phyloP scores from a whole-genome alignment of 2,888 invertebrate genomes.

The Cheilosia impressa region DNA sequence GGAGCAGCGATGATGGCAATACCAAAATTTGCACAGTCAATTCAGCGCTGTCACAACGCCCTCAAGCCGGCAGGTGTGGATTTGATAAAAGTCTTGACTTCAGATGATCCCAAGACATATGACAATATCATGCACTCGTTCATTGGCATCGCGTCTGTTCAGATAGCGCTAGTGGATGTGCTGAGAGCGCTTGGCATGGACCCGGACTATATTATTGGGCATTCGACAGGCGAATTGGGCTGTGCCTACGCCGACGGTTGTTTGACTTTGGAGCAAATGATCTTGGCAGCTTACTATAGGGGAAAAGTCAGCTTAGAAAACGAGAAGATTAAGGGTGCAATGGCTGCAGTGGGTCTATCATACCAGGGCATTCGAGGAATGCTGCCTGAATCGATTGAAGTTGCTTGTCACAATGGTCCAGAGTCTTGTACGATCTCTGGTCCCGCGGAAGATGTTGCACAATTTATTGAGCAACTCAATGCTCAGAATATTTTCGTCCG shows the following conservation, averaged over 20 bases:
- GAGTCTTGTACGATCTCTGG: constrained; percentile 96
- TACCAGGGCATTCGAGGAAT: constrained; percentile 85
- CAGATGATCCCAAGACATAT: constrained; percentile 85
- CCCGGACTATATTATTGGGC: constrained; percentile 91
- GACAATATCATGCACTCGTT: constrained; percentile 88
- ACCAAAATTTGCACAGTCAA: constrained; percentile 88
- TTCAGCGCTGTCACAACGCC: constrained; percentile 85
- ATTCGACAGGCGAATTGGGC: constrained; percentile 96
- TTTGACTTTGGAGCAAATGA: constrained; percentile 93
- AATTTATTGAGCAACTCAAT: constrained; percentile 87
- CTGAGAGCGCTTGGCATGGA: constrained; percentile 85
- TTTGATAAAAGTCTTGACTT: constrained; percentile 87
- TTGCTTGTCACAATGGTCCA: constrained; percentile 93
- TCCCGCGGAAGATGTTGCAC: constrained; percentile 87
- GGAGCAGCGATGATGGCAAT: constrained; percentile 90
- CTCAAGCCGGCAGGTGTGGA: constrained; percentile 86
- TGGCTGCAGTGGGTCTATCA: constrained; percentile 94
- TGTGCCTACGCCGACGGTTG: constrained; percentile 97
- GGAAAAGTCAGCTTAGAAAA: constrained; percentile 90
- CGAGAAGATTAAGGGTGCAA: constrained; percentile 88
- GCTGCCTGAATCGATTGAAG: constrained; percentile 90
- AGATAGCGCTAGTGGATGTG: constrained; percentile 87
- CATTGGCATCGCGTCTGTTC: constrained; percentile 88
- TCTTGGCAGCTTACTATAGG: constrained; percentile 92
- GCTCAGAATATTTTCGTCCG: constrained; percentile 90